Evolutionary conservation across 2,113 vertebrate genomes (phyloP).

Genomic region (Malaclemys terrapin): DNA sequence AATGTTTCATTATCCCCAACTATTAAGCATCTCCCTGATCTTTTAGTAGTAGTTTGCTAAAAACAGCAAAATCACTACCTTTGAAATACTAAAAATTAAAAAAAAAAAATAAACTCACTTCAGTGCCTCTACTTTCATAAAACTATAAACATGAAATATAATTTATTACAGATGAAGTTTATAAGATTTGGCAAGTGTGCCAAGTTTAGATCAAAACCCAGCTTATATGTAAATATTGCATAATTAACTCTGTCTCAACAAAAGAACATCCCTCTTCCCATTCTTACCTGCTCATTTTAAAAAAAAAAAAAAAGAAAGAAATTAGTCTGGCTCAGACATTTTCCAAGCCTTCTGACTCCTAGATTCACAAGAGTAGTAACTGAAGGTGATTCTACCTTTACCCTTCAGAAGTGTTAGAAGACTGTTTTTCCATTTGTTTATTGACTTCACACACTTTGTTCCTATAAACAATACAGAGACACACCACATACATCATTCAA

Average conservation of each 20-base stretch:
- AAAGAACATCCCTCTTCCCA: background rate
- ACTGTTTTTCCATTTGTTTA: background rate
- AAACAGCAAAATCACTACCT: background rate
- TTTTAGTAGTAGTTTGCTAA: background rate
- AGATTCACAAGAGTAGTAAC: background rate
- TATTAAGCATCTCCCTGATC: background rate
- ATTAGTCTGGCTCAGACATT: background rate
- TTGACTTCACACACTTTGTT: background rate
- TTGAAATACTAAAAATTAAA: background rate
- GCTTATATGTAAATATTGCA: background rate
- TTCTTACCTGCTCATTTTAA: background rate
- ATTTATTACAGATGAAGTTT: background rate
- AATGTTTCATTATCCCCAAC: background rate
- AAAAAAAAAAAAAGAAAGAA: too few relatives aligned
- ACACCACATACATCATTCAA: slow-evolving; percentile 1
- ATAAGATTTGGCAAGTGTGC: background rate
- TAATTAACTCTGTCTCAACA: background rate
- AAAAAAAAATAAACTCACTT: background rate
- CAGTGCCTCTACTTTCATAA: background rate
- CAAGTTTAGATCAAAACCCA: background rate
- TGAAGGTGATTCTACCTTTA: background rate
- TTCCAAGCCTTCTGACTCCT: background rate
- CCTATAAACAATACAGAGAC: background rate
- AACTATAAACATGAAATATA: background rate
- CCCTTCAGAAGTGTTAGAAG: background rate